These are phyloP conservation scores for Oplegnathus fasciatus DNA, from an alignment of 2,113 vertebrate species.

Conservation along the genomic window DNA sequence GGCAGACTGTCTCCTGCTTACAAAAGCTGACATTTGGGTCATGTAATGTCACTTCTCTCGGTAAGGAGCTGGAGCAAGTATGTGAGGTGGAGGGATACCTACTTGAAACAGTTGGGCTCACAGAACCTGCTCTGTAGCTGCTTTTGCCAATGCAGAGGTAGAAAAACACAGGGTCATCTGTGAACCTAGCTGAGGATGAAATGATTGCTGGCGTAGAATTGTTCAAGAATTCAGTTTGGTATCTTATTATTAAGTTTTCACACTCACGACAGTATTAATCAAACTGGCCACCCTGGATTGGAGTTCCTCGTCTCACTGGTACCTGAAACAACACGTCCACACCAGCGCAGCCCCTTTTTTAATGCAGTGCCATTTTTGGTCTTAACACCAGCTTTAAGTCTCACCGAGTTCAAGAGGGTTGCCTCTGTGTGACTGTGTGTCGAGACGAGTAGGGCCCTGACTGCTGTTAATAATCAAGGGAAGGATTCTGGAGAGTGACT, in stretches of 20 bases:
- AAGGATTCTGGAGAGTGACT: slow-evolving; percentile 25
- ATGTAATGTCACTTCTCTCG: background rate
- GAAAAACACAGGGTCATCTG: background rate
- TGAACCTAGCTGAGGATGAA: background rate
- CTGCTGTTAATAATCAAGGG: slow-evolving; percentile 41
- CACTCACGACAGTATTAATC: background rate
- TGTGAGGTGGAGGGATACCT: background rate
- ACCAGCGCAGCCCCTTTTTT: background rate
- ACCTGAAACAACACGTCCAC: background rate
- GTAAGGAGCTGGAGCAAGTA: background rate
- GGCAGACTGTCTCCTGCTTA: background rate
- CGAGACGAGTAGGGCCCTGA: background rate
- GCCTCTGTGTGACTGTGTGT: background rate
- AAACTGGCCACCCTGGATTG: background rate
- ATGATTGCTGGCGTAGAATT: background rate
- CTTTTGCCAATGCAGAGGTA: background rate
- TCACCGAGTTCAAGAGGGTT: background rate
- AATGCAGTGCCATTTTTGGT: background rate
- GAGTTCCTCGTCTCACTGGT: background rate
- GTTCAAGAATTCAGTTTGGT: background rate
- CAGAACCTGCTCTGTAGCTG: background rate
- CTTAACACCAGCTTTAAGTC: background rate
- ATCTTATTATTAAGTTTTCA: background rate
- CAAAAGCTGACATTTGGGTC: background rate
- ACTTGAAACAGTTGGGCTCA: background rate